A percentile compares a stretch with the other conserved stretches of the same genome.
Conservation (phyloP, 2,888 invertebrate species). For the Drosophila picticornis region DNA sequence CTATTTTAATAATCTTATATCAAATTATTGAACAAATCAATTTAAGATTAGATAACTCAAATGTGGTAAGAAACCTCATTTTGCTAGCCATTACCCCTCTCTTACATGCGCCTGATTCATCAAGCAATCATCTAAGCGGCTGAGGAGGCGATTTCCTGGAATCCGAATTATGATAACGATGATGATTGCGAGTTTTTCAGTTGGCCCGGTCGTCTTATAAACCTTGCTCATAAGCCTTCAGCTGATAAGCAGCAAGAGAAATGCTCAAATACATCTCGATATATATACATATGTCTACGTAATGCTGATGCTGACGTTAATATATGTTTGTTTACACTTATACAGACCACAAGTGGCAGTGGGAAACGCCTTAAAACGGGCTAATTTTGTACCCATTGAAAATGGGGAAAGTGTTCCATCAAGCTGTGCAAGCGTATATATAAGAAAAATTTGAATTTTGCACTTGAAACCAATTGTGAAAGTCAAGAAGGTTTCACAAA, state of each 20-base stretch:
- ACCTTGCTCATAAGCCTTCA: background rate
- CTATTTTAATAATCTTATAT: background rate
- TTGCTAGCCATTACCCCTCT: background rate
- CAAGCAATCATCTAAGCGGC: background rate
- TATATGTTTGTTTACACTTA: background rate
- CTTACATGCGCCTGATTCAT: background rate
- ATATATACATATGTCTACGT: background rate
- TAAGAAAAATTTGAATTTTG: background rate
- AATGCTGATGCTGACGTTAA: background rate
- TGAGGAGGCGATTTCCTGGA: background rate
- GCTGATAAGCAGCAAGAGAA: background rate
- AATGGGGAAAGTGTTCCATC: background rate
- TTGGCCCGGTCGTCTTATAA: background rate
- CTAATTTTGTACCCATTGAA: background rate
- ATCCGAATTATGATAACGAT: background rate
- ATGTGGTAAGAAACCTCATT: background rate
- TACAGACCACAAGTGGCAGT: background rate
- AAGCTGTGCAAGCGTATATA: background rate
- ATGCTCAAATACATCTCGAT: background rate
- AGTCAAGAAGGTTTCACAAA: background rate
- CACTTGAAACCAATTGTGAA: background rate
- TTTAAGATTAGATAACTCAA: background rate
- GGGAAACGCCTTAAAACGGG: background rate
- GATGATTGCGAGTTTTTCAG: background rate
- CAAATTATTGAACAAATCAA: background rate